phyloP scores from a whole-genome alignment of 1,140 invertebrate species.

The Zelostemma sp. region DNA sequence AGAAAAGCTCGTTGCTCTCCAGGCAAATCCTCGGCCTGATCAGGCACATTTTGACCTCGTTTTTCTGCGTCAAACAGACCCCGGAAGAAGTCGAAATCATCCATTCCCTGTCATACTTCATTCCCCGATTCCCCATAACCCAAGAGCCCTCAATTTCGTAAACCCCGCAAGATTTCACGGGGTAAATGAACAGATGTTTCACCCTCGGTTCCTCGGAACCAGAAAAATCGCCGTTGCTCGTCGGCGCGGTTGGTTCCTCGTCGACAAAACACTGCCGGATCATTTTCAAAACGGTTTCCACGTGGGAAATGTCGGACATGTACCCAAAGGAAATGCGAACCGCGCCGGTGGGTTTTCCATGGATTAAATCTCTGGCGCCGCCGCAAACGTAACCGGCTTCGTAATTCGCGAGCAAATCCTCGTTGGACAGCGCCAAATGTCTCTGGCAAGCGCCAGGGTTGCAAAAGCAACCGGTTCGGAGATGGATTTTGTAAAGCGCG shows the following conservation, averaged over 20 bases:
- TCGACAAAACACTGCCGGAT: slow-evolving; percentile 79
- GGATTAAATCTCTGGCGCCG: slow-evolving; percentile 89
- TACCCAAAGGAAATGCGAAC: slow-evolving; percentile 95
- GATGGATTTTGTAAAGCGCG: slow-evolving; percentile 85
- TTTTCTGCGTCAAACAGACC: slow-evolving; percentile 89
- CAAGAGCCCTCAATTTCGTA: slow-evolving; percentile 79
- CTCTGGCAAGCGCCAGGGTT: slow-evolving; percentile 95
- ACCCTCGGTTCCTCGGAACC: slow-evolving; percentile 2
- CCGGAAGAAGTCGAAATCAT: slow-evolving; percentile 88
- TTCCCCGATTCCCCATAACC: slow-evolving; percentile 79
- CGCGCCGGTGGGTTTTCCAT: slow-evolving; percentile 92
- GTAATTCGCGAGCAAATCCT: slow-evolving; percentile 83
- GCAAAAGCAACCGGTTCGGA: slow-evolving; percentile 96
- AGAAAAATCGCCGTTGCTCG: not conserved
- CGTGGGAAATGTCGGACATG: slow-evolving; percentile 82
- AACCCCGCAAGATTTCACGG: slow-evolving; percentile 93
- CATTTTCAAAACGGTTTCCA: slow-evolving; percentile 80
- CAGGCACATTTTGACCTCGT: slow-evolving; percentile 82
- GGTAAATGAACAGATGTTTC: slow-evolving; percentile 82
- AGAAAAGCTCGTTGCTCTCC: slow-evolving; percentile 72
- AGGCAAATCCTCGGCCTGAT: slow-evolving; percentile 83
- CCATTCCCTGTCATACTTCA: slow-evolving; percentile 93
- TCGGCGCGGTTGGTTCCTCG: not conserved
- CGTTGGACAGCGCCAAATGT: slow-evolving; percentile 78
- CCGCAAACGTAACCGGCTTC: slow-evolving; percentile 93